Evolutionary conservation across 1,140 invertebrate species (phyloP).

Genomic region (Caenorhabditis latens): DNA sequence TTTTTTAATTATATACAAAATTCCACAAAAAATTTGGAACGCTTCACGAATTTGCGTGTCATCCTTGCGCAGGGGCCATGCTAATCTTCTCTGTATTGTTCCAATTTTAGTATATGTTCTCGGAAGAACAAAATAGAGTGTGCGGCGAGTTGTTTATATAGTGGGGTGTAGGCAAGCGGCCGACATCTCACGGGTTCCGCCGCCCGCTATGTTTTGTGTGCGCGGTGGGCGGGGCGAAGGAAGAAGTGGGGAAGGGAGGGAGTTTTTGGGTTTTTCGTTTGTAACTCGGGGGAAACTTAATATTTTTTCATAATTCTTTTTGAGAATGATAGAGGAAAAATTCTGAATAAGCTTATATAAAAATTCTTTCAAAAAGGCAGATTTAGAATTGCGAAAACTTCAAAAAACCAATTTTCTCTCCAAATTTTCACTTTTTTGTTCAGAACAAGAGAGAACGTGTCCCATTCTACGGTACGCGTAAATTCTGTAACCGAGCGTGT

Average conservation of each 20-base stretch:
- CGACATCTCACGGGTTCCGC: too few species aligned
- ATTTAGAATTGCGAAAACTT: too few species aligned
- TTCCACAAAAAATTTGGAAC: slow-evolving; percentile 80
- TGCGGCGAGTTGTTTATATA: background rate
- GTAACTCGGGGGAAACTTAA: too few species aligned
- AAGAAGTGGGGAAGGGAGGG: too few species aligned
- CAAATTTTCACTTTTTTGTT: background rate
- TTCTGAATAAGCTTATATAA: too few species aligned
- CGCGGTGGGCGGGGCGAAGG: too few species aligned
- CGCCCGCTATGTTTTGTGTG: too few species aligned
- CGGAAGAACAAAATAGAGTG: background rate
- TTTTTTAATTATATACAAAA: background rate
- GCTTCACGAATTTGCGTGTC: slow-evolving; percentile 90
- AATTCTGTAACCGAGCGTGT: slow-evolving; percentile 12
- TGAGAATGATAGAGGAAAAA: too few species aligned
- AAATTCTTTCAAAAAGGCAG: too few species aligned
- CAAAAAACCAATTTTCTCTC: too few species aligned
- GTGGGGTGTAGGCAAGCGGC: background rate
- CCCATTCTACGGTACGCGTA: slow-evolving; percentile 18
- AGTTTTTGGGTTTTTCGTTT: too few species aligned
- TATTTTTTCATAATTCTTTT: too few species aligned
- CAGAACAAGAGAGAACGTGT: slow-evolving; percentile 15
- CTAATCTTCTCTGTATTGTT: slow-evolving; percentile 93
- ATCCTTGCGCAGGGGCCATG: slow-evolving; percentile 92
- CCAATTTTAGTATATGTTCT: slow-evolving; percentile 80